Evolutionary conservation across 2,888 invertebrate genomes (phyloP), one percentile per base, ranked within the genome.

Genomic region (Nezara viridula): DNA sequence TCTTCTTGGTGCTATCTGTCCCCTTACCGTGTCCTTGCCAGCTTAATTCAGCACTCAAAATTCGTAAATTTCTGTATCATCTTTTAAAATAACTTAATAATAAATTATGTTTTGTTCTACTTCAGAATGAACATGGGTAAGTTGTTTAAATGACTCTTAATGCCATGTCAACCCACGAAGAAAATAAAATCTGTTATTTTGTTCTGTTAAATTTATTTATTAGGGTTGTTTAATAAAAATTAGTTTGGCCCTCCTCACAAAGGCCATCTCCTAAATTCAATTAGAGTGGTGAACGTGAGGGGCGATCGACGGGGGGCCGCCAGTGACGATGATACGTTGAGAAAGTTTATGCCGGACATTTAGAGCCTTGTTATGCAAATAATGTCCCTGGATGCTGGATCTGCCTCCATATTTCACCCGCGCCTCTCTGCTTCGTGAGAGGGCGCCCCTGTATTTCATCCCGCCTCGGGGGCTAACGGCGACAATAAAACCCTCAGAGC

Each of bases 351-450:
- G 81, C 60, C 37, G n/a, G 89, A 90, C 89, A 49, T 90, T 90
- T 89, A 90, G 86, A 37, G 81, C 44, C 90, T 89, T 81, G 90
- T 90, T 90, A 90, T 90, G 90, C 86, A 90, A 90, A 90, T 90
- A 49, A 27, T 49, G 66, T 40, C 32, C 16, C 47, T 32, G 47
- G 50, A 52, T 73, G 85, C 55, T 6, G 66, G 37, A 49, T 47
- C 49, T 27, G 88, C 37, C 49, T 52, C 44, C 86, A 89, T 86
- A 86, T 55, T 86, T 86, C 86, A 86, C 86, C 49, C 85, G 50
- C 12, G 50, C 27, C 44, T 44, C 44, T 19, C 40, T 37, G 24
- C 44, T 44, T 40, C 81, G 40, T 47, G 40, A 40, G 44, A 40
- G 44, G 21, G 81, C 55, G 89, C 85, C 50, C 47, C 60, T 66